Percentiles rank a stretch among this genome's conserved stretches.
phyloP scores from a whole-genome alignment of 2,888 invertebrate genomes.

The Coelinius sp. region DNA sequence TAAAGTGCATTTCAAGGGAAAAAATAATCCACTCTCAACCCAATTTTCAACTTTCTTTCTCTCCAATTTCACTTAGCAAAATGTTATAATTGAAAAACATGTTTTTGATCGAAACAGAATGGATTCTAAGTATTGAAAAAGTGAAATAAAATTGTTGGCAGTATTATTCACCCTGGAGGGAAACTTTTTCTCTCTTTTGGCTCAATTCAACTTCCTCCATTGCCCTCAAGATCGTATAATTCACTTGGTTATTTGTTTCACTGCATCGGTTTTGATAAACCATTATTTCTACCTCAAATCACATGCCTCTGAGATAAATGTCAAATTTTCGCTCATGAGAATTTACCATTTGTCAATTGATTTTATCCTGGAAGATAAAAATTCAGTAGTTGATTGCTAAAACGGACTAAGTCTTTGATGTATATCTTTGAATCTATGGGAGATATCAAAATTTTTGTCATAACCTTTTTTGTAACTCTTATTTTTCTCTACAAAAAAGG shows the following conservation, averaged over 20 bases:
- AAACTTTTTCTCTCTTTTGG: neutral
- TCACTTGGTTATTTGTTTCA: neutral
- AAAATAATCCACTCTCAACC: neutral
- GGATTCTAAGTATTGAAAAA: neutral
- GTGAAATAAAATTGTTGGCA: neutral
- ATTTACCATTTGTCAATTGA: too few relatives aligned
- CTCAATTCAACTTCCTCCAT: neutral
- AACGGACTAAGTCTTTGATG: too few relatives aligned
- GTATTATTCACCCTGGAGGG: neutral
- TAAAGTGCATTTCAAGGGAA: neutral
- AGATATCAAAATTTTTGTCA: too few relatives aligned
- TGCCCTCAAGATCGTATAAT: neutral
- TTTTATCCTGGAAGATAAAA: too few relatives aligned
- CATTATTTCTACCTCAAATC: too few relatives aligned
- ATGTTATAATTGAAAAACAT: neutral
- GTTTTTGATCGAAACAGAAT: neutral
- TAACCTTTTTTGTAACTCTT: too few relatives aligned
- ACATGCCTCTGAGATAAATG: too few relatives aligned
- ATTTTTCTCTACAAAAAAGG: too few relatives aligned
- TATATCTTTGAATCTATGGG: too few relatives aligned
- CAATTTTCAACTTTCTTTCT: neutral
- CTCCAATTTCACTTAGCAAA: neutral
- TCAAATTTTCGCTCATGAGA: too few relatives aligned
- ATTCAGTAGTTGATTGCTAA: too few relatives aligned
- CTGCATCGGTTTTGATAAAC: too few relatives aligned